Evolutionary conservation across 2,113 vertebrate species (phyloP).

Genomic region (Cynocephalus volans): DNA sequence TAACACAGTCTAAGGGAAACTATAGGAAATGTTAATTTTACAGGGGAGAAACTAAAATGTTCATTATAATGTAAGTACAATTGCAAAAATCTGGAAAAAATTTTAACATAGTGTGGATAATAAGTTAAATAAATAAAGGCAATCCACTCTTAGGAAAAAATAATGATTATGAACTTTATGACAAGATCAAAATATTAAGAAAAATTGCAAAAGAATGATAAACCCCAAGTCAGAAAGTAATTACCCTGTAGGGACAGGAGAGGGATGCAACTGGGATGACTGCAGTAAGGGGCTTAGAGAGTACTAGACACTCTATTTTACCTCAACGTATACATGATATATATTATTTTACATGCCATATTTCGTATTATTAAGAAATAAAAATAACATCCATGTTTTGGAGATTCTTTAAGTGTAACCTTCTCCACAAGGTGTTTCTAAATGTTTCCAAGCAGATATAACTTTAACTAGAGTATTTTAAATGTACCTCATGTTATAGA

Average conservation of each 20-base stretch:
- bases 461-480: neutral
- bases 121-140: neutral
- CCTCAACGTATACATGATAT: neutral
- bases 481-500: neutral
- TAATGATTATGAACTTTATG: neutral
- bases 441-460: neutral
- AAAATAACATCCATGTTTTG: neutral
- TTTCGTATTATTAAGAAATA: slow-evolving; percentile 7
- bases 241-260: neutral
- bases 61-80: neutral
- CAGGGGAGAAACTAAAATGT: neutral
- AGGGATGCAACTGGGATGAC: neutral
- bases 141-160: neutral
- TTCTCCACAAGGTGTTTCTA: neutral
- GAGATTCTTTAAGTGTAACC: neutral
- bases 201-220: slow-evolving; percentile 1
- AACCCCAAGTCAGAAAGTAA: neutral
- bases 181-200: neutral
- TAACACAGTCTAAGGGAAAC: neutral
- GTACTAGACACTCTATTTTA: neutral
- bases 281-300: rapidly evolving
- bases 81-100: neutral
- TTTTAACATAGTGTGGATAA: neutral
- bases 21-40: neutral
- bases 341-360: neutral